Evolutionary conservation across 1,140 invertebrate species (phyloP), one percentile per base, ranked within the genome.

Genomic region (Tetragonula clypearis): DNA sequence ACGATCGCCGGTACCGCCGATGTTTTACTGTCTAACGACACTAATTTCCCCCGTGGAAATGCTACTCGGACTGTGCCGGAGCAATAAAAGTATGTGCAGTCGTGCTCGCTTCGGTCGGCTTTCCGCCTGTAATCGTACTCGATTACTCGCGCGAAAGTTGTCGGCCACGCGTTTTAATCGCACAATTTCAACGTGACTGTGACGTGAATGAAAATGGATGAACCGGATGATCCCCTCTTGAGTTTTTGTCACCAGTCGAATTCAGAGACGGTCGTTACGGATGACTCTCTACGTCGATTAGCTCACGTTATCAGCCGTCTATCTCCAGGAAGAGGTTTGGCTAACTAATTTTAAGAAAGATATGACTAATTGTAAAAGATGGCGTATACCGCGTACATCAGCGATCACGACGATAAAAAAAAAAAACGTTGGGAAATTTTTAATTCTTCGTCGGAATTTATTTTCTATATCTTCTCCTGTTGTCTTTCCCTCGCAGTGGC

Each of bases 41-140:
- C 75, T 55, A 87, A 82, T 85, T 88, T 23, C 73, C 35, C 69
- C 55, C 53, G 15, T 49, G 56, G 58, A 78, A 77, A 65, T 84
- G 58, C 21, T 73, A 35, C 19, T 65, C 14, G 49, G 1, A 30
- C 30, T 30, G 30, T 30, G 30, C 30, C 30, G 30, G 41, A 9
- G 41, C 69, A 68, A 69, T 86, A 75, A 83, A 87, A 83, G 41
- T 88, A 30, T 6, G 21, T 55, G 55, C 26, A 15, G 35, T 41
- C 75, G 58, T 35, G 35, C 35, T 35, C 35, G 35, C 35, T 35
- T 35, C 2, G 3, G 35, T 35, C 35, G 35, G 35, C 3, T 73
- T 82, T 68, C n/a, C 30, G 30, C 8, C 23, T 11, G 56, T 35
- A 35, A 1, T 60, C 55, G 53, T 41, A 35, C 35, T 35, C 55